Base-by-base conservation (phyloP, 2,888 invertebrate species). In the Trachelus tabidus region DNA sequence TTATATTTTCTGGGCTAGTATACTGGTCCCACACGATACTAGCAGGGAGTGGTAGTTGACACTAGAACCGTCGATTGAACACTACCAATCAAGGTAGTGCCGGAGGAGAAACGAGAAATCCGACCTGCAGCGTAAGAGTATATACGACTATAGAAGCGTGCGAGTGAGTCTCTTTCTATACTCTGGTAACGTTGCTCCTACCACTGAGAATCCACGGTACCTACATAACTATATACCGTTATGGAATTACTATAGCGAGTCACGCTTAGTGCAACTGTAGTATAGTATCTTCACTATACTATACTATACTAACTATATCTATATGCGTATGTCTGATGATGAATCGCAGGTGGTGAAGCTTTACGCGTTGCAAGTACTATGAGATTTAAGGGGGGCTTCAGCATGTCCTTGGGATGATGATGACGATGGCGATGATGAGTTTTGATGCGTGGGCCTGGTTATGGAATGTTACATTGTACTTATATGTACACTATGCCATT, bases 61-160 rank as follows among this genome's bases (percentile, higher is more conserved):
- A 68, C 75, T 73, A 75, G 82, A 81, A 82, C 83, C 79, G 81
- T 81, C 80, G 77, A 76, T 75, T 83, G 77, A 81, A 81, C 83
- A 83, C 83, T 85, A 85, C 85, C 88, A 85, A 88, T 88, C 84
- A 87, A 87, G 87, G 87, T 77, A 79, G 81, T 83, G 81, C 56
- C 76, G 79, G 75, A 75, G 69, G 80, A 79, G 81, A 76, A 82
- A 83, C 83, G 79, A 83, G 83, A 56, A 56, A 56, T 56, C 56
- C 56, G 23, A 56, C 23, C 23, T 56, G 23, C 56, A 9, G 9
- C 56, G 56, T 56, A 56, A 56, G 23, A 56, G 23, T 56, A 40
- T 40, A 40, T 23, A 23, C 9, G 56, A 56, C 23, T 56, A 56
- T 56, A 56, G 56, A 23, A 56, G 56, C 56, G 56, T 56, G 9